Evolutionary conservation across 2,113 vertebrate genomes (phyloP).

Genomic region (Trogon melanurus): DNA sequence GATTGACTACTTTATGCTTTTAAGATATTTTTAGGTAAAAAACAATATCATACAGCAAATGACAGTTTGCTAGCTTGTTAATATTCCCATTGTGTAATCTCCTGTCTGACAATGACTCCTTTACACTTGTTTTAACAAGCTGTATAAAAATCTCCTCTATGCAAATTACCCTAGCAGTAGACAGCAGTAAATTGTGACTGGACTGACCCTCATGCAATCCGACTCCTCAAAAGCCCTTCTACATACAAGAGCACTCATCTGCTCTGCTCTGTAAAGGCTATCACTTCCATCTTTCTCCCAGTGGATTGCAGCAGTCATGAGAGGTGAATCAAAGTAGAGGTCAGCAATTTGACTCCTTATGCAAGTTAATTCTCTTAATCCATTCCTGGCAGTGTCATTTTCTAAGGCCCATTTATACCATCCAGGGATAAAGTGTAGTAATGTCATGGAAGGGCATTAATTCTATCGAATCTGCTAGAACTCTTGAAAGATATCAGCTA

Average conservation of each 20-base stretch:
- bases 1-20: neutral
- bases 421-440: neutral
- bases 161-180: neutral
- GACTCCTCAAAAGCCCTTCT: neutral
- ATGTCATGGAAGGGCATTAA: neutral
- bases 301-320: neutral
- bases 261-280: neutral
- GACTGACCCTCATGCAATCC: neutral
- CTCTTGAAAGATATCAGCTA: neutral
- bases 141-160: neutral
- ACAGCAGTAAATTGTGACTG: neutral
- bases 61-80: neutral
- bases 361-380: conserved; percentile 46
- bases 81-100: neutral
- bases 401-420: conserved; percentile 9
- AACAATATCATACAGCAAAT: neutral
- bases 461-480: neutral
- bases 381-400: conserved; percentile 8
- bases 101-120: neutral
- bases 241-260: neutral
- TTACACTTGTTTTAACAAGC: conserved; percentile 19
- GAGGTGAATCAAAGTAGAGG: conserved; percentile 11
- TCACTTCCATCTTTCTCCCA: conserved; percentile 11
- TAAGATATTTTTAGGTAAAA: neutral
- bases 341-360: conserved; percentile 38